phyloP scores from a whole-genome alignment of 2,797 vertebrate genomes.

The Oreochromis mossambicus region DNA sequence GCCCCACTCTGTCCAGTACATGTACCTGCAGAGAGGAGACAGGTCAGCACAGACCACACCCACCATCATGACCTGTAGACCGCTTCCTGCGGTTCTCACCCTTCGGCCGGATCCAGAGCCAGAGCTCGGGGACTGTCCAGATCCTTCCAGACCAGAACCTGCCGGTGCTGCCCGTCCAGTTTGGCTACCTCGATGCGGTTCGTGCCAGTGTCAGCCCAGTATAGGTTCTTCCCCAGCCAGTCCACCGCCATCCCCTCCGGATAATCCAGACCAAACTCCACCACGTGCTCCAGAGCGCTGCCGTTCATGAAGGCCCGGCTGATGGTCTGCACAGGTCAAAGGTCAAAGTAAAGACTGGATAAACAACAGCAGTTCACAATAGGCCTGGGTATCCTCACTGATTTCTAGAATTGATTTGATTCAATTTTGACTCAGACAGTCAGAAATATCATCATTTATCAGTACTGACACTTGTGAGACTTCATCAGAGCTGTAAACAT shows the following conservation, averaged over 20 bases:
- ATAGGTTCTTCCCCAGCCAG: constrained; percentile 97
- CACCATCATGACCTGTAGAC: not conserved
- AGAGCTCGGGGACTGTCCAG: constrained; percentile 93
- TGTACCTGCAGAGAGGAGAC: constrained; percentile 79
- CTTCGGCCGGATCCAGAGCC: constrained; percentile 91
- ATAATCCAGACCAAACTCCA: constrained; percentile 95
- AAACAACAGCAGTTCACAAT: not conserved
- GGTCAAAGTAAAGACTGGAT: not conserved
- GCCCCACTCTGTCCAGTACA: constrained; percentile 99
- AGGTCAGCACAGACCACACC: not conserved
- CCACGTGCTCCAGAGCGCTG: constrained; percentile 90
- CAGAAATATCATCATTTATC: not conserved
- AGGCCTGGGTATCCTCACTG: not conserved
- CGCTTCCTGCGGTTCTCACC: constrained; percentile 68
- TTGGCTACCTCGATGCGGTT: constrained; percentile 97
- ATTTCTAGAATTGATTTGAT: not conserved
- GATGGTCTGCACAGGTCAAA: constrained; percentile 81
- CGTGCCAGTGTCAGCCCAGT: constrained; percentile 97
- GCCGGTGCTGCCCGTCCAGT: constrained; percentile 92
- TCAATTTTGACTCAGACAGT: not conserved
- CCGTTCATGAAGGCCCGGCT: constrained; percentile 98
- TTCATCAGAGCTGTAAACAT: not conserved
- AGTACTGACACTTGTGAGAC: not conserved
- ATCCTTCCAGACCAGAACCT: constrained; percentile 97
- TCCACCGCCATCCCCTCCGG: constrained; percentile 98